Base-by-base conservation (phyloP, 2,113 vertebrate genomes). In the Mus pahari region DNA sequence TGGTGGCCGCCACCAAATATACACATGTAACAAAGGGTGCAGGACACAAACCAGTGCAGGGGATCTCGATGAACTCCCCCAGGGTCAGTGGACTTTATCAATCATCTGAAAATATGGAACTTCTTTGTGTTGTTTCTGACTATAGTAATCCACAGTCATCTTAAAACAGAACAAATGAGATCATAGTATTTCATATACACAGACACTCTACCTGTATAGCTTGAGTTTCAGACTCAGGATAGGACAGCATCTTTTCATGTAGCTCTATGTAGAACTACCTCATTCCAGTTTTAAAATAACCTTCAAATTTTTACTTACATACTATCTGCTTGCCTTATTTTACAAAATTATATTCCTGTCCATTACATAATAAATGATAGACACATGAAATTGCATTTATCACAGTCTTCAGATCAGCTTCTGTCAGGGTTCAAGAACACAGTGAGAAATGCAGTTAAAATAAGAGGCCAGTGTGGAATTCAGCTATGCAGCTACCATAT, bases 391-490 rank as follows among this genome's bases (percentile, higher is more conserved):
- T 79, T 94, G 7, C 94, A 86, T 90, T 66, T 75, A 66, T 39
- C 66, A 88, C 68, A 93, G 62, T 31, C 74, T 91, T 55, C 45
- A 94, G 90, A 96, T 66, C 9, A 79, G 31, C n/a, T 91, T 95
- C 86, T 86, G 48, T 91, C 70, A 94, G 33, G 28, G 45, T 73
- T 89, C 53, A 92, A 83, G 45, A 50, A 71, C 28, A 70, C 82
- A 86, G 77, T 77, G 28, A 36, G n/a, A 82, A 90, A 42, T 26
- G 58, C n/a, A 2, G 48, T 50, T 36, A 36, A 48, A 48, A 39
- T 70, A 22, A 87, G 48, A 92, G 33, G 89, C 48, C 4, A 75
- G 70, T 90, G 55, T 31, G 24, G 26, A 70, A 78, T 89, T 96
- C 33, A 89, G 68, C 45, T 94, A 17, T 6, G 64, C 89, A 93